A percentile compares a stretch with the other conserved stretches of the same genome.
These are phyloP conservation scores for Antrozous pallidus DNA, from an alignment of 2,797 vertebrate genomes.

Conservation along the genomic window DNA sequence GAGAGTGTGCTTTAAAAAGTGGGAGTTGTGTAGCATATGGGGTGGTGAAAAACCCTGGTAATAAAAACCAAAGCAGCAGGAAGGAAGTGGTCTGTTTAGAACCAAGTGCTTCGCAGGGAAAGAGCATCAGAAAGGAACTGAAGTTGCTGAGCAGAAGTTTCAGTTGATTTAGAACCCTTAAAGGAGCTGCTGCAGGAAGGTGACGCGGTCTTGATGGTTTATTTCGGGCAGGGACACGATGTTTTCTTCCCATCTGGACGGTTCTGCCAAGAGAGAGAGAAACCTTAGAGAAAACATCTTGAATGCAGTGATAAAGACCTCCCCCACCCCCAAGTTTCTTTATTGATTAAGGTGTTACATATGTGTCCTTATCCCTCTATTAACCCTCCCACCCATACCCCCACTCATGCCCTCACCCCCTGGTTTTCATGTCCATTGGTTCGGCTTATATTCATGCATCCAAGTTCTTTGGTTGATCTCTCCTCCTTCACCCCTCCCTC, in stretches of 20 bases:
- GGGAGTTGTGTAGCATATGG: slow-evolving; percentile 38
- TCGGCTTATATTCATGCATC: too few relatives aligned
- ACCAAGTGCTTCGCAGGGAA: slow-evolving; percentile 55
- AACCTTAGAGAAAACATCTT: background rate
- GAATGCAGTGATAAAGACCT: background rate
- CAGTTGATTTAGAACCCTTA: background rate
- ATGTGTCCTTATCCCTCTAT: too few relatives aligned
- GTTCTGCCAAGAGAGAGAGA: background rate
- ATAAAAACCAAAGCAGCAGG: slow-evolving; percentile 66
- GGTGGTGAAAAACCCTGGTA: slow-evolving; percentile 50
- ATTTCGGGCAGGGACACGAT: background rate
- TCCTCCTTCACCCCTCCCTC: too few relatives aligned
- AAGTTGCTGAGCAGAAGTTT: background rate
- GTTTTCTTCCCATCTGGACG: background rate
- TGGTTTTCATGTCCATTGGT: too few relatives aligned
- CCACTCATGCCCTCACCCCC: too few relatives aligned
- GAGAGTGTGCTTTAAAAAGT: slow-evolving; percentile 35
- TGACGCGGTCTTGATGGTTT: background rate
- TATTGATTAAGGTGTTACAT: too few relatives aligned
- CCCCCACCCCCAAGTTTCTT: too few relatives aligned
- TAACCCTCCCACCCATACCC: too few relatives aligned
- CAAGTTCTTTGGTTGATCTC: too few relatives aligned
- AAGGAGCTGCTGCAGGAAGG: background rate
- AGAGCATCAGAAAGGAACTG: background rate
- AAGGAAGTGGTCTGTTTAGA: slow-evolving; percentile 68